Evolutionary conservation across 2,113 vertebrate genomes (phyloP).

Genomic region (Phocoena sinus): DNA sequence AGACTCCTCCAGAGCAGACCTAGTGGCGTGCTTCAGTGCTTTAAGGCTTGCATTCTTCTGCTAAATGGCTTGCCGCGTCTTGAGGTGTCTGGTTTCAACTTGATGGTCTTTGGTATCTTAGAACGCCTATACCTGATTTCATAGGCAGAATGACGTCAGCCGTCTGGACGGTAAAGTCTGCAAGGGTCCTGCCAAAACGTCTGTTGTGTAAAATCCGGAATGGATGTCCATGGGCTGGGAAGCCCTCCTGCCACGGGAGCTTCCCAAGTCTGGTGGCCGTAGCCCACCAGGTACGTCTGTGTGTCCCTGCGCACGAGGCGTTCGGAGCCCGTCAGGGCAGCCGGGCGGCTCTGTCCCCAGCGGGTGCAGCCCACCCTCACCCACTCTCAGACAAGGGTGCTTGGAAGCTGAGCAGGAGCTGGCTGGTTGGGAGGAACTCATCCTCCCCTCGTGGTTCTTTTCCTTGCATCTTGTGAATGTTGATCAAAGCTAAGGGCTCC

Average conservation of each 20-base stretch:
- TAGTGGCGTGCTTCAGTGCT: too few species aligned
- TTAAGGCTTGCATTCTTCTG: accelerated
- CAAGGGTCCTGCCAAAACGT: not conserved
- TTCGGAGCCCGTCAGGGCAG: not conserved
- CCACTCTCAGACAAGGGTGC: accelerated
- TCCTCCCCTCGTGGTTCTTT: not conserved
- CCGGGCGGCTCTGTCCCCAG: not conserved
- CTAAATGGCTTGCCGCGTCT: not conserved
- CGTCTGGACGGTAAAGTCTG: not conserved
- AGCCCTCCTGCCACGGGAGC: accelerated
- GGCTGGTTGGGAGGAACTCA: not conserved
- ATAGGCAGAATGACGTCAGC: not conserved
- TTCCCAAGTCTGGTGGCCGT: accelerated
- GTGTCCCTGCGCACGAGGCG: not conserved
- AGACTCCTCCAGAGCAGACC: not conserved
- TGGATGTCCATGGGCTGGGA: accelerated
- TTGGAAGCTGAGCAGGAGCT: not conserved
- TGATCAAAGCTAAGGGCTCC: not conserved
- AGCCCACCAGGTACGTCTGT: accelerated
- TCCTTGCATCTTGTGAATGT: not conserved
- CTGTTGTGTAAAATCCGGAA: not conserved
- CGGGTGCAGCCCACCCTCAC: accelerated
- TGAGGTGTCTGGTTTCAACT: not conserved
- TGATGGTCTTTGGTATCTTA: not conserved
- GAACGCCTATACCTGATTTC: not conserved